Evolutionary conservation across 1,140 invertebrate species (phyloP).

Genomic region (Cyrtorhinus lividipennis): DNA sequence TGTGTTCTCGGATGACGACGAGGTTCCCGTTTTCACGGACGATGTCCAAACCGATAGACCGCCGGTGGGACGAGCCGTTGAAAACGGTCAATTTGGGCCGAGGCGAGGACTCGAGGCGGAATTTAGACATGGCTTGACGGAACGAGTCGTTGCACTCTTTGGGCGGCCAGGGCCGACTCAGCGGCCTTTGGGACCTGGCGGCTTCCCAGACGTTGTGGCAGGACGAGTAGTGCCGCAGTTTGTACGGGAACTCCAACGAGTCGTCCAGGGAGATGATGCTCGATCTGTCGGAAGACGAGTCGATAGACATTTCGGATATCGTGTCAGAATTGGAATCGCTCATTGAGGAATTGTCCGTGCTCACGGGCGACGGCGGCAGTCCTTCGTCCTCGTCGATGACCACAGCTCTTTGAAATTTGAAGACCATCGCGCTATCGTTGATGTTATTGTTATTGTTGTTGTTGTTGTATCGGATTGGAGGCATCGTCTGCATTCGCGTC

Average conservation of each 20-base stretch:
- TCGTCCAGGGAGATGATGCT: conserved; percentile 40
- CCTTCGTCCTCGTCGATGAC: conserved; percentile 31
- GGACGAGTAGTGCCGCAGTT: conserved; percentile 23
- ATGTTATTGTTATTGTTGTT: conserved; percentile 18
- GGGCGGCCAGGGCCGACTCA: conserved; percentile 31
- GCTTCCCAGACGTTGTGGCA: conserved; percentile 27
- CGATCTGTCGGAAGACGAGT: conserved; percentile 40
- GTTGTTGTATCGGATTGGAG: conserved; percentile 28
- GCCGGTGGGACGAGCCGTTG: conserved; percentile 13
- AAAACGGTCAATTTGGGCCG: conserved; percentile 21
- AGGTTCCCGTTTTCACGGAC: conserved; percentile 30
- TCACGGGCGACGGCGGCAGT: conserved; percentile 18
- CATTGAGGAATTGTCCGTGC: conserved; percentile 30
- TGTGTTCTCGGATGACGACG: conserved; percentile 37
- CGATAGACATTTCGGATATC: conserved; percentile 40
- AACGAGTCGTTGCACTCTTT: conserved; percentile 36
- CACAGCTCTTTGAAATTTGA: conserved; percentile 37
- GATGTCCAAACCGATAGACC: conserved; percentile 9
- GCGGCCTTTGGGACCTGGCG: conserved; percentile 24
- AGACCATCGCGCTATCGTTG: conserved; percentile 26
- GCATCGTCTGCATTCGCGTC: conserved; percentile 34
- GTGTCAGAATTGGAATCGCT: conserved; percentile 38
- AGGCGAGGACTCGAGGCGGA: conserved; percentile 28
- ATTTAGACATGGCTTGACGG: conserved; percentile 35
- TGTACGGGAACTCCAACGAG: conserved; percentile 34